Base-by-base conservation (phyloP, 1,140 invertebrate species). In the Drosophila punjabiensis region DNA sequence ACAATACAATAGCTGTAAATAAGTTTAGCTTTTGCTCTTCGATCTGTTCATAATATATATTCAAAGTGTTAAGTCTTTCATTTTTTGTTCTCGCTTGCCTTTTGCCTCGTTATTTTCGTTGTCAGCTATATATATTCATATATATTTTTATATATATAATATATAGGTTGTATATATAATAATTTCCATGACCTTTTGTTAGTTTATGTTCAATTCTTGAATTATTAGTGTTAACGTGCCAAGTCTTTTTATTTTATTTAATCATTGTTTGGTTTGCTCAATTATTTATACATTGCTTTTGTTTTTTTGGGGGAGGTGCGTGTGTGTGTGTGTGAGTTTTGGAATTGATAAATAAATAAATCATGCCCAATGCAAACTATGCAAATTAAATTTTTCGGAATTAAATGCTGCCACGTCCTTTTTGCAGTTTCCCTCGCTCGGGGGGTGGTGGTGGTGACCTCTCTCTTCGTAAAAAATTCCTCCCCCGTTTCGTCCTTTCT, bases 51-150 rank as follows among this genome's bases (percentile, higher is more conserved):
- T 81, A 70, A 84, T 81, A 76, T 80, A 85, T 88, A 81, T 88
- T 88, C 85, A 84, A 88, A 88, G 85, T 88, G 81, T 88, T 81
- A 90, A 89, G 85, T 89, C 85, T 89, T 89, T 89, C 83, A 90
- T 85, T 90, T 70, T 89, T 85, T 84, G 81, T 89, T 88, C 85
- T 84, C 82, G 84, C 76, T 82, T 85, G 63, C 76, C 77, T 68
- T 53, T 52, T 32, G 30, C 33, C n/a, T 39, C 55, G 20, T 39
- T 58, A 58, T 53, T 56, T 80, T 88, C 69, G 67, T 78, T 85
- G 56, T 86, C 60, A 39, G 74, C 50, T 77, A 53, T 47, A 32
- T 68, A 73, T 59, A n/a, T n/a, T n/a, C n/a, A n/a, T n/a, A n/a
- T n/a, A n/a, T n/a, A 77, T 37, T 43, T 59, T 45, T 65, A 39